These are phyloP conservation scores for Diuraphis noxia DNA, from an alignment of 1,140 invertebrate genomes.

Conservation along the genomic window DNA sequence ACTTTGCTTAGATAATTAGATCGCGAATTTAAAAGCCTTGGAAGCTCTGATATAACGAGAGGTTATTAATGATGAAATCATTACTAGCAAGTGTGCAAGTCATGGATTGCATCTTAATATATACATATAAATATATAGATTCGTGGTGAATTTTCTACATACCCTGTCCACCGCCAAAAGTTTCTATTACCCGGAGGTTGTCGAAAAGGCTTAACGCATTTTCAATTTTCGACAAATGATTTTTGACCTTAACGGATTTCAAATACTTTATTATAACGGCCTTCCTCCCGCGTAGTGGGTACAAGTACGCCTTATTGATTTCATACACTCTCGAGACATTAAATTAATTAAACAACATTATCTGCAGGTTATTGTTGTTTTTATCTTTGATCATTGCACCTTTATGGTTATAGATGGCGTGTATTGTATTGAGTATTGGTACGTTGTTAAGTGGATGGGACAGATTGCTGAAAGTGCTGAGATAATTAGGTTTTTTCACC, in stretches of 20 bases:
- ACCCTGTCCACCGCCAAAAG: background rate
- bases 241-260: background rate
- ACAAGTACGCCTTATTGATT: background rate
- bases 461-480: background rate
- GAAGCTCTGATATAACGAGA: background rate
- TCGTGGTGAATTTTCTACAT: background rate
- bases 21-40: background rate
- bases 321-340: background rate
- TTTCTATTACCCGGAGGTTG: conserved; percentile 22
- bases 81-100: conserved; percentile 3
- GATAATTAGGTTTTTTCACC: background rate
- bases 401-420: background rate
- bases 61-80: conserved; percentile 45
- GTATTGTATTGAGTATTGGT: background rate
- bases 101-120: conserved; percentile 19
- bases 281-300: background rate
- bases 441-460: background rate
- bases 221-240: conserved; percentile 27
- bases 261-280: background rate
- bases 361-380: background rate
- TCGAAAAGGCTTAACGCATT: conserved; percentile 26
- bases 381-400: background rate
- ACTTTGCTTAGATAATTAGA: conserved; percentile 38
- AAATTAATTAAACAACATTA: background rate
- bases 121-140: background rate